Evolutionary conservation across 2,888 invertebrate genomes (phyloP).

Genomic region (Ametastegia equiseti): DNA sequence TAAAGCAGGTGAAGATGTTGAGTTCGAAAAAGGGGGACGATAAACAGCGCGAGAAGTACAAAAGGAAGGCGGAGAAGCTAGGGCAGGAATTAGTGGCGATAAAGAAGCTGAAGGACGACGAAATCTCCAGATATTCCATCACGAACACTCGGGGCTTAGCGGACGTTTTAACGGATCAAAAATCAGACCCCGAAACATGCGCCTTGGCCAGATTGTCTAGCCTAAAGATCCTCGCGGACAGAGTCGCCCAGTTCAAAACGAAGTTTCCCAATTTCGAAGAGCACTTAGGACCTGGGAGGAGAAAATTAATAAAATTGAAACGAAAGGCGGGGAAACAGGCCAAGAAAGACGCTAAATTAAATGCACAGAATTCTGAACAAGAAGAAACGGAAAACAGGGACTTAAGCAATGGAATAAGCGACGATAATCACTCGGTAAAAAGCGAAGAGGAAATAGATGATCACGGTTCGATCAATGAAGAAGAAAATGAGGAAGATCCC

Average conservation of each 20-base stretch:
- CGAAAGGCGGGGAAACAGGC: slow-evolving; percentile 52
- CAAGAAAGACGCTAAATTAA: not conserved
- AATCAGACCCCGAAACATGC: slow-evolving; percentile 54
- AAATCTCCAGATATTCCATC: slow-evolving; percentile 67
- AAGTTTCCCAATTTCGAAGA: slow-evolving; percentile 66
- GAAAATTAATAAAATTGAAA: slow-evolving; percentile 56
- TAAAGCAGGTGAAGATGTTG: slow-evolving; percentile 63
- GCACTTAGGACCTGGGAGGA: slow-evolving; percentile 58
- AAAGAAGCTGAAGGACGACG: slow-evolving; percentile 69
- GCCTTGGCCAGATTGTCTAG: slow-evolving; percentile 62
- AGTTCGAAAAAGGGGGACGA: slow-evolving; percentile 63
- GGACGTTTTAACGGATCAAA: slow-evolving; percentile 60
- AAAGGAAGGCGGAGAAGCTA: slow-evolving; percentile 64
- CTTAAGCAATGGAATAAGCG: not conserved
- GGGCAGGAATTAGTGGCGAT: slow-evolving; percentile 63
- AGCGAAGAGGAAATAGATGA: not conserved
- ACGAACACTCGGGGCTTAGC: slow-evolving; percentile 56
- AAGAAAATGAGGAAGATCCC: not conserved
- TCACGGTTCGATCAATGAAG: too few species aligned
- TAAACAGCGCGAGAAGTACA: slow-evolving; percentile 64
- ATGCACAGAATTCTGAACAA: not conserved
- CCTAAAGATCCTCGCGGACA: slow-evolving; percentile 60
- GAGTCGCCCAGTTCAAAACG: slow-evolving; percentile 62
- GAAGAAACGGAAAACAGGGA: slow-evolving; percentile 19
- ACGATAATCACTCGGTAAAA: not conserved